phyloP scores from a whole-genome alignment of 2,888 invertebrate species.

The Liodrosophila aerea region DNA sequence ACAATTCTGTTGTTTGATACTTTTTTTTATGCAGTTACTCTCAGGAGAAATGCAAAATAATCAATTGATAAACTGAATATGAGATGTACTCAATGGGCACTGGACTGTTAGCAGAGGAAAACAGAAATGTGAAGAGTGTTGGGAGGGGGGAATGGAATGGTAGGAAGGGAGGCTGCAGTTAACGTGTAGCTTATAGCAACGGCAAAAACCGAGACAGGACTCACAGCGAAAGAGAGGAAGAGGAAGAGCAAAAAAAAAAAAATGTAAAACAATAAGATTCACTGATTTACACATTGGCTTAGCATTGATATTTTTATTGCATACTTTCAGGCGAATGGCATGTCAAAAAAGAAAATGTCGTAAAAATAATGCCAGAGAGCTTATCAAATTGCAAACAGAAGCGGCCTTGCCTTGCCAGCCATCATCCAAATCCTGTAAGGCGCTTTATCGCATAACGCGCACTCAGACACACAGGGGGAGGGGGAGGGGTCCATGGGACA shows the following conservation, averaged over 20 bases:
- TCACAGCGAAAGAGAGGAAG: neutral
- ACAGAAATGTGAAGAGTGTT: neutral
- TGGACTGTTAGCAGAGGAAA: neutral
- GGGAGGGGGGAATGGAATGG: neutral
- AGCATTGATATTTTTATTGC: conserved; percentile 72
- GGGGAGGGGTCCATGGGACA: too few species aligned
- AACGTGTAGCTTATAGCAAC: too few species aligned
- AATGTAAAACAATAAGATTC: conserved; percentile 66
- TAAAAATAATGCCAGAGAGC: conserved; percentile 75
- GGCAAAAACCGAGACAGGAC: neutral
- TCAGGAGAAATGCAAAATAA: conserved; percentile 30
- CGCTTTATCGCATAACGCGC: conserved; percentile 64
- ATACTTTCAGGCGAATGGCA: conserved; percentile 52
- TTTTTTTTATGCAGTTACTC: conserved; percentile 1
- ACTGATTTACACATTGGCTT: conserved; percentile 73
- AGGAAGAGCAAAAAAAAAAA: conserved; percentile 2
- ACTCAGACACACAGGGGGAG: conserved; percentile 20
- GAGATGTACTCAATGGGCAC: conserved; percentile 32
- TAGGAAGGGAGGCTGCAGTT: neutral
- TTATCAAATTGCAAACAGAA: conserved; percentile 73
- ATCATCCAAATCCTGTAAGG: conserved; percentile 75
- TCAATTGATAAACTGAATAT: conserved; percentile 36
- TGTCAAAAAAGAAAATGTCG: conserved; percentile 48
- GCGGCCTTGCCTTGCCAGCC: conserved; percentile 61
- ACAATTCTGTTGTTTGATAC: conserved; percentile 3